Conservation (phyloP, 2,888 invertebrate genomes). For the Caenorhabditis parvicauda region DNA sequence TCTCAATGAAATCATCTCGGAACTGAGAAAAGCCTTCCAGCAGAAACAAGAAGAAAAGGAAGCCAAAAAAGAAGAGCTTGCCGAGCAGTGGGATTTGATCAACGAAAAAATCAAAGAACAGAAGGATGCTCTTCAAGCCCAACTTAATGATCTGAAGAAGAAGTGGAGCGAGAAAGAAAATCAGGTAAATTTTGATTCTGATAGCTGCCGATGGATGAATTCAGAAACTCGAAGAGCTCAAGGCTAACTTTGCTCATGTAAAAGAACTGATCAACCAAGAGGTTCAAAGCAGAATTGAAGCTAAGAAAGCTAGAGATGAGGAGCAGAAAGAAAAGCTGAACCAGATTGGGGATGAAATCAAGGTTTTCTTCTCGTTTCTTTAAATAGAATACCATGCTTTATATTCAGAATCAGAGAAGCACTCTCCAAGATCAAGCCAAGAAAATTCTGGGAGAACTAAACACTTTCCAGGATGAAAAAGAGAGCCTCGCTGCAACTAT, state of each 20-base stretch:
- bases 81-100: constrained; percentile 20
- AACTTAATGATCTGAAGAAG: neutral
- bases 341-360: constrained; percentile 17
- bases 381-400: neutral
- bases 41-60: constrained; percentile 19
- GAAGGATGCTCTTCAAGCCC: too few species aligned
- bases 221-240: constrained; percentile 23
- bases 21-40: constrained; percentile 12
- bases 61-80: constrained; percentile 17
- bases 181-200: too few species aligned
- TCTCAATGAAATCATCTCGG: constrained; percentile 17
- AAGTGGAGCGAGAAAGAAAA: too few species aligned
- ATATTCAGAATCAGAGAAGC: constrained; percentile 13
- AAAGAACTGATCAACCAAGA: constrained; percentile 32
- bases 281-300: constrained; percentile 19
- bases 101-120: constrained; percentile 14
- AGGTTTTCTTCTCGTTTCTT: constrained; percentile 3
- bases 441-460: constrained; percentile 8
- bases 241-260: constrained; percentile 17
- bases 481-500: constrained; percentile 14
- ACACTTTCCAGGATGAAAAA: constrained; percentile 21
- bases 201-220: too few species aligned
- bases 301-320: constrained; percentile 19
- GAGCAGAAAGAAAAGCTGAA: constrained; percentile 23
- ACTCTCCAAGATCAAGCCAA: constrained; percentile 20